Evolutionary conservation across 1,140 invertebrate species (phyloP), one percentile per base, ranked within the genome.

Genomic region (Drosophila parvula): DNA sequence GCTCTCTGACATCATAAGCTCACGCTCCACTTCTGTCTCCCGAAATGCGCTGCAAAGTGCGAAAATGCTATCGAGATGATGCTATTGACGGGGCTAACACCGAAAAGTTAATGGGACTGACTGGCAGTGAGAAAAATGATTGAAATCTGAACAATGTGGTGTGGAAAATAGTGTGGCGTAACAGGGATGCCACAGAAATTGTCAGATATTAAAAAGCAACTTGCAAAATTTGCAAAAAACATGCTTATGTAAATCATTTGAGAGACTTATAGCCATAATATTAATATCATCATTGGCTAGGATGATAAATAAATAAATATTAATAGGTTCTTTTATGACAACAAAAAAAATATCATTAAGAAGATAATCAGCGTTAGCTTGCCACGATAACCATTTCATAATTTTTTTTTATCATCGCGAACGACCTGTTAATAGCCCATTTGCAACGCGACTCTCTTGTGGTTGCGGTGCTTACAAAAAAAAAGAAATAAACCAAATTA

Each of bases 1-100:
- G 30, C 45, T 16, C n/a, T 16, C 38, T 55, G 68, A 77, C 75
- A 68, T 58, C 74, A 57, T 51, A 41, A 61, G 77, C 58, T 77
- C 63, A 44, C 55, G 74, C 55, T 60, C 41, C 47, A 55, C 32
- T 55, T 47, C 55, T 47, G 71, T 67, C 38, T 55, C 30, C 22
- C 27, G 27, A 18, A 47, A 48, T 30, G 11, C 63, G 34, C 16
- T 12, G 65, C 12, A 22, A 71, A 48, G 43, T 36, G 62, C 47
- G 45, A 64, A 50, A 51, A 68, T 68, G 34, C 11, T 22, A 47
- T 48, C 11, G 10, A 32, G 44, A 34, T 68, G 28, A 62, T 41
- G 58, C 32, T 36, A 67, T 62, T 53, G 61, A 18, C 11, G 12
- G 18, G 27, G 45, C 34, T 14, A 38, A 38, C 36, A 44, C 3